These are phyloP conservation scores for Hipposideros larvatus DNA, from an alignment of 2,797 vertebrate species.

Conservation along the genomic window DNA sequence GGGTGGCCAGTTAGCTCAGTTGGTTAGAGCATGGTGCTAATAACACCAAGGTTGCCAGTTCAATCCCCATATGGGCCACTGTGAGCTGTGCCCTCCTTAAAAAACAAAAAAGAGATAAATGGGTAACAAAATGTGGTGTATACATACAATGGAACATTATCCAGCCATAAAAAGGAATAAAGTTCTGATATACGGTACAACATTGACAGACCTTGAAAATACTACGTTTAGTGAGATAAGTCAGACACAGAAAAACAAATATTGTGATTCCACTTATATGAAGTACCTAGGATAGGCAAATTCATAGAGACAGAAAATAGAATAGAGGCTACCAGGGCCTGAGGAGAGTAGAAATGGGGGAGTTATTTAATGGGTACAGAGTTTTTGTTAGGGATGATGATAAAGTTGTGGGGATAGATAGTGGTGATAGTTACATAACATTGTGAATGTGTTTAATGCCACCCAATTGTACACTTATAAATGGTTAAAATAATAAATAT, in stretches of 20 bases:
- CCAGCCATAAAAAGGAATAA: constrained; percentile 37
- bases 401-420: not conserved
- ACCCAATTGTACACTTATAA: not conserved
- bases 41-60: no score
- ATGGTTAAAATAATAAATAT: constrained; percentile 44
- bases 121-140: not conserved
- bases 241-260: not conserved
- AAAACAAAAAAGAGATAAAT: not conserved
- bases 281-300: not conserved
- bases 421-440: not conserved
- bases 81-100: no score
- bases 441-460: not conserved
- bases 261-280: not conserved
- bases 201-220: constrained; percentile 12
- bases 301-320: not conserved
- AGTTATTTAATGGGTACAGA: constrained; percentile 24
- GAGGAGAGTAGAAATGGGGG: not conserved
- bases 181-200: not conserved
- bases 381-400: constrained; percentile 9
- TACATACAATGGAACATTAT: not conserved
- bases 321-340: not conserved
- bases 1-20: no score
- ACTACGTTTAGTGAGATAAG: constrained; percentile 31
- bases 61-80: no score
- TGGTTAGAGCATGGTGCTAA: no score